Conservation (phyloP, 2,888 invertebrate genomes). For the Chrysolina oricalcia region DNA sequence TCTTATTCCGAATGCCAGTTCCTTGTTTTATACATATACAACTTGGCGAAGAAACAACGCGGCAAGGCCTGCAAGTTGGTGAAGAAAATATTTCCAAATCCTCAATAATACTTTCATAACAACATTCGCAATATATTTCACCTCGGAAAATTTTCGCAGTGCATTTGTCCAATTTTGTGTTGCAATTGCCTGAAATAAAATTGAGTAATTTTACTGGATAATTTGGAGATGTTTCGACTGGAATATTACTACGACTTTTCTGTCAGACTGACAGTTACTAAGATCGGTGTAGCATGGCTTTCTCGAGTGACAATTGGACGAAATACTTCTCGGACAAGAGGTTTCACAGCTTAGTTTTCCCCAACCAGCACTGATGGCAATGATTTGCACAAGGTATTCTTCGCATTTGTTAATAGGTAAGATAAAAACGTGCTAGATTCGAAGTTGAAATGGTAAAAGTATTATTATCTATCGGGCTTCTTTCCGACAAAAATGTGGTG, state of each 20-base stretch:
- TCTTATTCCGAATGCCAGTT: slow-evolving; percentile 27
- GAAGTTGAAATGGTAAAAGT: no score
- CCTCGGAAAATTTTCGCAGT: slow-evolving; percentile 61
- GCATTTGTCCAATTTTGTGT: slow-evolving; percentile 55
- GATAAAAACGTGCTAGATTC: no score
- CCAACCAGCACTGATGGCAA: no score
- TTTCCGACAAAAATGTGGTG: no score
- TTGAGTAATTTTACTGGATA: slow-evolving; percentile 8
- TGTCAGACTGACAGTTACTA: neutral
- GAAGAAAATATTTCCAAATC: slow-evolving; percentile 48
- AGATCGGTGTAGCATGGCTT: neutral
- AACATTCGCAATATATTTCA: slow-evolving; percentile 59
- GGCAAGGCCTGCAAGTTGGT: slow-evolving; percentile 48
- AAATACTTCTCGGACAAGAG: no score
- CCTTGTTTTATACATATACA: slow-evolving; percentile 48
- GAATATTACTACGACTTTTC: neutral
- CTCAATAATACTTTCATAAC: slow-evolving; percentile 52
- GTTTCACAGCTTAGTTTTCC: no score
- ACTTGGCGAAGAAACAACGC: slow-evolving; percentile 56
- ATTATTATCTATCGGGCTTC: no score
- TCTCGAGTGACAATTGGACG: neutral
- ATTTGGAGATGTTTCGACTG: neutral
- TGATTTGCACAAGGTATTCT: no score
- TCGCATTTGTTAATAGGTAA: no score
- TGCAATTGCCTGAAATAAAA: slow-evolving; percentile 58